phyloP scores from a whole-genome alignment of 1,140 invertebrate species.

The Lordiphosa mommai region DNA sequence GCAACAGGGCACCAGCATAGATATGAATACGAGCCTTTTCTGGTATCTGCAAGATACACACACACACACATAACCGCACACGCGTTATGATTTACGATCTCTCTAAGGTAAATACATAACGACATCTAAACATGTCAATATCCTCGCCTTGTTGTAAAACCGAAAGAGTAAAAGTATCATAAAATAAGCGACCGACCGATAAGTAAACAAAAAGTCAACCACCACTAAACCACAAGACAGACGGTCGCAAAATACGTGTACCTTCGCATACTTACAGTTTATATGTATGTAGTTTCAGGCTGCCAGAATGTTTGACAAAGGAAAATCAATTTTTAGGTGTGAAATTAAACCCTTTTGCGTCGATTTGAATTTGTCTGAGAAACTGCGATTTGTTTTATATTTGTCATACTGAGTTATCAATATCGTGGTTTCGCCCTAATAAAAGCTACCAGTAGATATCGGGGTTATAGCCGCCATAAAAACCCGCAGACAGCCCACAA shows the following conservation, averaged over 20 bases:
- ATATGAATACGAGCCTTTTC: conserved; percentile 6
- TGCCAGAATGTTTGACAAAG: conserved; percentile 62
- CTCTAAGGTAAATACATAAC: conserved; percentile 67
- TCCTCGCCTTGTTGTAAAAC: conserved; percentile 71
- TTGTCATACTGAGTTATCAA: not conserved
- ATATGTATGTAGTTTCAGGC: too few species aligned
- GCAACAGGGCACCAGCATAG: conserved; percentile 11
- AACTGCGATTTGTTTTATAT: not conserved
- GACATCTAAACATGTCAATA: conserved; percentile 77
- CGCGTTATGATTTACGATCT: conserved; percentile 73
- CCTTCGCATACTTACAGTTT: conserved; percentile 30
- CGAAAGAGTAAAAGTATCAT: conserved; percentile 75
- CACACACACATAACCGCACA: conserved; percentile 41
- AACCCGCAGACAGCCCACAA: not conserved
- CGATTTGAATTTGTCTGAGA: conserved; percentile 22
- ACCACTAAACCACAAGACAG: conserved; percentile 20
- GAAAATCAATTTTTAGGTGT: conserved; percentile 60
- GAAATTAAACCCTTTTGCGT: conserved; percentile 14
- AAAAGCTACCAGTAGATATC: conserved; percentile 5
- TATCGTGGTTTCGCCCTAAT: conserved; percentile 1
- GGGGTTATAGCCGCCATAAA: not conserved
- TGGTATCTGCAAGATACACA: conserved; percentile 50
- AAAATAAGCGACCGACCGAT: conserved; percentile 57
- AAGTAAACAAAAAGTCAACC: conserved; percentile 53
- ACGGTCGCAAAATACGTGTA: conserved; percentile 1